Base-by-base conservation (phyloP, 2,888 invertebrate species). In the Leucania comma region DNA sequence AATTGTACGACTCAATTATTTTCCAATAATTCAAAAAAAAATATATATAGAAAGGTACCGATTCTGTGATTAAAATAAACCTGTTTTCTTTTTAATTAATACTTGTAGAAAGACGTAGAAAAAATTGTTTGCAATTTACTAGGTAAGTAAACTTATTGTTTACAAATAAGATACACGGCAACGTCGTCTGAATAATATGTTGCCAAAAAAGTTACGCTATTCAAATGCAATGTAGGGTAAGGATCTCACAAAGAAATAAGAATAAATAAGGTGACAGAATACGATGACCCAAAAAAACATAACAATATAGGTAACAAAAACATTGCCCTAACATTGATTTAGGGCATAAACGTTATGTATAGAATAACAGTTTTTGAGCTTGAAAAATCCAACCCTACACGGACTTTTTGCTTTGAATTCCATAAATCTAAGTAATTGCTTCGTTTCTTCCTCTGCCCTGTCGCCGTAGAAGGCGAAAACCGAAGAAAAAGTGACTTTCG, bases 381-480 rank as follows among this genome's bases (percentile, higher is more conserved):
- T 51, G 63, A 86, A 84, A 86, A 84, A 68, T 70, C 72, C 74
- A 77, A 80, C 75, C 81, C 86, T 77, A 84, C 86, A 82, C 71
- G 72, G 78, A 85, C 79, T 87, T 90, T 90, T 91, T 85, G 67
- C 88, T 82, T 89, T 85, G 75, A 88, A 90, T 89, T 89, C 89
- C 89, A 94, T 95, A 95, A 94, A 95, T 94, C 93, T 94, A 91
- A 91, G 91, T 93, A 95, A 95, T 93, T 91, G 90, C 91, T 94
- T 93, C 93, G 93, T 89, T 91, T 93, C 90, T 91, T 93, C 89
- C 88, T 84, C 50, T 77, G 77, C 62, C 84, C 83, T 81, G 83
- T 78, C 78, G 78, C 80, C 80, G 76, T 85, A 83, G 89, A 90
- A 91, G 90, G 89, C 86, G 88, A 91, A 91, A 92, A 89, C 89